Percentiles rank a stretch among this genome's conserved stretches.
Evolutionary conservation across 2,113 vertebrate genomes (phyloP).

Genomic region (Perca flavescens): DNA sequence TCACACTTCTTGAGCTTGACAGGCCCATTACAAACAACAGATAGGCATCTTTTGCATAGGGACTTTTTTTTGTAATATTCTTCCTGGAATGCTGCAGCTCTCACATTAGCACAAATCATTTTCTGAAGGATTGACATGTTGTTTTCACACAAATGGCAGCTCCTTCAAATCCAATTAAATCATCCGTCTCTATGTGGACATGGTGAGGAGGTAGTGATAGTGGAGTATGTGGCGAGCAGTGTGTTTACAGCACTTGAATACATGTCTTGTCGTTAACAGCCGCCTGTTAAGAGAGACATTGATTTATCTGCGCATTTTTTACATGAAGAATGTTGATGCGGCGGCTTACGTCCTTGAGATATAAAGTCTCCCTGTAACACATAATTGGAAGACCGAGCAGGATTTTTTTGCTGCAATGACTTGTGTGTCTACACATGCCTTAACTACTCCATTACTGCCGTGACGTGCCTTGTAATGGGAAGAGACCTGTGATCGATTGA

Average conservation of each 20-base stretch:
- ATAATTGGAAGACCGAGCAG: slow-evolving; percentile 37
- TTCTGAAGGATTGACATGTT: slow-evolving; percentile 50
- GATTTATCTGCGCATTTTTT: slow-evolving; percentile 35
- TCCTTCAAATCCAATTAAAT: slow-evolving; percentile 76
- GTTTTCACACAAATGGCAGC: slow-evolving; percentile 67
- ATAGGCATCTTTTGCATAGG: background rate
- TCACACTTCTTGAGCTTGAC: background rate
- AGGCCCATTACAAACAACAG: background rate
- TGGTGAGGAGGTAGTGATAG: slow-evolving; percentile 51
- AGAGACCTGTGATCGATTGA: slow-evolving; percentile 58
- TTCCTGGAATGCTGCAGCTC: slow-evolving; percentile 2
- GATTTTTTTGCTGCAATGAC: slow-evolving; percentile 29
- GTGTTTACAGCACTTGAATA: slow-evolving; percentile 50
- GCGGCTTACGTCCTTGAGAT: slow-evolving; percentile 20
- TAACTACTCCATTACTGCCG: slow-evolving; percentile 39
- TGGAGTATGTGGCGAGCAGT: slow-evolving; percentile 29
- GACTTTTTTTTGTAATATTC: background rate
- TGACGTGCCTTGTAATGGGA: slow-evolving; percentile 51
- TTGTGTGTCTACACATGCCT: slow-evolving; percentile 25
- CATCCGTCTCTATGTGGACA: slow-evolving; percentile 34
- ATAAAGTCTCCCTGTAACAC: slow-evolving; percentile 22
- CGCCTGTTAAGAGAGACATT: slow-evolving; percentile 45
- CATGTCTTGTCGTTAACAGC: slow-evolving; percentile 57
- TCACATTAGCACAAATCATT: slow-evolving; percentile 3
- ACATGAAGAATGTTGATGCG: slow-evolving; percentile 30